Evolutionary conservation across 2,113 vertebrate genomes (phyloP).

Genomic region (Struthidea cinerea): DNA sequence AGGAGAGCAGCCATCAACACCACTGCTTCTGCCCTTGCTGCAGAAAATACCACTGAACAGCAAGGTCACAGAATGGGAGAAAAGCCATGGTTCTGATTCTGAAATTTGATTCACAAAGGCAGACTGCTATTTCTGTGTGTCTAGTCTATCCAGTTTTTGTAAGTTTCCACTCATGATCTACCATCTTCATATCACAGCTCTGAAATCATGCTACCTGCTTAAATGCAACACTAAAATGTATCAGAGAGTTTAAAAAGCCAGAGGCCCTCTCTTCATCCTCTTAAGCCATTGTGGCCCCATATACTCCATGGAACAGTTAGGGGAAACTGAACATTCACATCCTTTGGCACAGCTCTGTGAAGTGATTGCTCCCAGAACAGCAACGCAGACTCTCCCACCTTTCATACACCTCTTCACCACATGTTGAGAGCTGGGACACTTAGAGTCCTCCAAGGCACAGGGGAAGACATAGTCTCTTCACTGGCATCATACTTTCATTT

Average conservation of each 20-base stretch:
- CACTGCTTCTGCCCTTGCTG: neutral
- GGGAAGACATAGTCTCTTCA: fast-evolving
- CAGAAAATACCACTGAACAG: neutral
- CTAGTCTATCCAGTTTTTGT: neutral
- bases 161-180: neutral
- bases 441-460: neutral
- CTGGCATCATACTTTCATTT: neutral
- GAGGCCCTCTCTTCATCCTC: neutral
- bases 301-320: neutral
- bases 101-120: neutral
- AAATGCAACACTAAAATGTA: neutral
- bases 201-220: neutral
- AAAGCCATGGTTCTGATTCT: neutral
- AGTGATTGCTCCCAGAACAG: neutral
- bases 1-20: neutral
- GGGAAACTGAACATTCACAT: neutral
- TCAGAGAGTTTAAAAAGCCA: fast-evolving
- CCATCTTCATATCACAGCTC: fast-evolving
- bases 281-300: neutral
- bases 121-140: neutral
- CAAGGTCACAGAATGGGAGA: neutral
- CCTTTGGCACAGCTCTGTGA: neutral
- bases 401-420: neutral
- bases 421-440: neutral
- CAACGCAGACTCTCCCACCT: neutral